These are phyloP conservation scores for Sphenodon punctatus DNA, from an alignment of 2,797 vertebrate genomes.

Conservation along the genomic window DNA sequence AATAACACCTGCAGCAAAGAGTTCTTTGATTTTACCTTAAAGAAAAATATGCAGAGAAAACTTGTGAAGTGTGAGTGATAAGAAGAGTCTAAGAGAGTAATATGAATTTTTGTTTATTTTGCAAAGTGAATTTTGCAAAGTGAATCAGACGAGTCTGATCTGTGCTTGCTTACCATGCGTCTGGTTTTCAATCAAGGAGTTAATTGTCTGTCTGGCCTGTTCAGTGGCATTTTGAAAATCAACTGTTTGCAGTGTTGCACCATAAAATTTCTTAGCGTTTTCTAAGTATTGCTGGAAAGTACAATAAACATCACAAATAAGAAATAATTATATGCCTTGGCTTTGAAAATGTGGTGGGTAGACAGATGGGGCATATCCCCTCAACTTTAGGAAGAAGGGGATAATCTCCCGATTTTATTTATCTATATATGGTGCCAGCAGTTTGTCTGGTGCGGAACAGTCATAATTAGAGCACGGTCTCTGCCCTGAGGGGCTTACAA, in stretches of 20 bases:
- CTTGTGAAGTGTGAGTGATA: not conserved
- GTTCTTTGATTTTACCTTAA: slow-evolving; percentile 90
- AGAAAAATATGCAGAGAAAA: slow-evolving; percentile 12
- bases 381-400: too few relatives aligned
- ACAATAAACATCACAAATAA: not conserved
- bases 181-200: slow-evolving; percentile 75
- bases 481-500: too few relatives aligned
- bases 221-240: slow-evolving; percentile 71
- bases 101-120: not conserved
- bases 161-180: slow-evolving; percentile 70
- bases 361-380: too few relatives aligned
- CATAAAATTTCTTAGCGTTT: slow-evolving; percentile 60
- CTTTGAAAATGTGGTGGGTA: too few relatives aligned
- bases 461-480: too few relatives aligned
- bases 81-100: not conserved
- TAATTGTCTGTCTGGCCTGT: slow-evolving; percentile 72
- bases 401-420: too few relatives aligned
- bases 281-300: slow-evolving; percentile 67
- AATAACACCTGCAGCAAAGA: slow-evolving; percentile 80
- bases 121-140: not conserved
- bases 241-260: slow-evolving; percentile 62
- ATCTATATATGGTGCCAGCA: too few relatives aligned
- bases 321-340: too few relatives aligned
- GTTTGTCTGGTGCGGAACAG: too few relatives aligned
- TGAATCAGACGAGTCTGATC: too few relatives aligned